Base-by-base conservation (phyloP, 2,797 vertebrate species). In the Enteromius mattozi region DNA sequence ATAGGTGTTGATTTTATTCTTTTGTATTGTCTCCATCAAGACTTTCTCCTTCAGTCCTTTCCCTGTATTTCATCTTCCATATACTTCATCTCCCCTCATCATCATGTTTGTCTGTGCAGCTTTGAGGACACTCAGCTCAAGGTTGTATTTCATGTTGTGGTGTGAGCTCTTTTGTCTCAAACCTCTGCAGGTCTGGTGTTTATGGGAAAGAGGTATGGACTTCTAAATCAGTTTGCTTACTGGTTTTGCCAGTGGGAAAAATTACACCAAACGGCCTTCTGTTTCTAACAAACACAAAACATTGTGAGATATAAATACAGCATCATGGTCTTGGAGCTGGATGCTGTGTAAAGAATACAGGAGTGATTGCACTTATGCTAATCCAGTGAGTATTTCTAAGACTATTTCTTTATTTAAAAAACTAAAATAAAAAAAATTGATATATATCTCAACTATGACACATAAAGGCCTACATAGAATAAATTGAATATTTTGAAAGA, bases 101-200 rank as follows among this genome's bases (percentile, higher is more conserved):
- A 80, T 61, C 35, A 47, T 85, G 82, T 84, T 70, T 69, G 74
- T 72, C 70, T 81, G 63, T 59, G 54, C 37, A 56, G 35, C 47
- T 83, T 69, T 83, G 63, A 83, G 81, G 81, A 77, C 81, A 77
- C 47, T 68, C 59, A 77, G 72, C 72, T 77, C 72, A 83, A 83
- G 85, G 87, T 86, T 86, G 83, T 85, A 86, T 85, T 86, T 88
- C 83, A 86, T 81, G 49, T 65, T 81, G 68, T 83, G 76, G 42
- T 79, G 69, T 71, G 79, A 80, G 75, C 70, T 74, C 65, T 83
- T 85, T 79, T 86, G 68, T 77, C 63, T 80, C 49, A 82, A 63
- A 78, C 49, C 74, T 75, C 78, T 33, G 56, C 54, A 66, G 70
- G 82, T 68, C 82, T 70, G 13, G 70, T 80, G 85, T 84, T 82